These are phyloP conservation scores for Lepeophtheirus nordmannii DNA, from an alignment of 2,888 invertebrate genomes.

Conservation along the genomic window DNA sequence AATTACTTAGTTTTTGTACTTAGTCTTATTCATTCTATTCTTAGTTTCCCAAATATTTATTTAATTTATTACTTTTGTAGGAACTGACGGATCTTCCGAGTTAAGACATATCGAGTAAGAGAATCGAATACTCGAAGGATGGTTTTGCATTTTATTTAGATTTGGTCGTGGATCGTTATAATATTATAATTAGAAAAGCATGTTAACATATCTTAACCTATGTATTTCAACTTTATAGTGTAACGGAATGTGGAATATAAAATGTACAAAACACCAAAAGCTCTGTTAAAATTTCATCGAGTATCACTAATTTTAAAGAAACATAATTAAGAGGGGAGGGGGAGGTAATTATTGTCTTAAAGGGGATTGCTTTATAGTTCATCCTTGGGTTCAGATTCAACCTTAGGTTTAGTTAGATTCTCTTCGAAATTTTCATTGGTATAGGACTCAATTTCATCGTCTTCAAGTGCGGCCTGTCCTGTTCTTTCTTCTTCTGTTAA, in stretches of 20 bases:
- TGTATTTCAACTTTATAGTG: neutral
- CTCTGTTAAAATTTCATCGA: neutral
- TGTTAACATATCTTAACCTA: too few relatives aligned
- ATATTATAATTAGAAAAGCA: too few relatives aligned
- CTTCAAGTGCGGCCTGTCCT: slow-evolving; percentile 9
- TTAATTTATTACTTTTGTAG: neutral
- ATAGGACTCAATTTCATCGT: slow-evolving; percentile 22
- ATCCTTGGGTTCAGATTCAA: neutral
- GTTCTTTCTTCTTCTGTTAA: slow-evolving; percentile 27
- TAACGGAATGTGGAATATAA: neutral
- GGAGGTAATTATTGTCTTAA: neutral
- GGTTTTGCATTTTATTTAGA: too few relatives aligned
- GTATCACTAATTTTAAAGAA: neutral
- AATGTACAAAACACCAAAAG: neutral
- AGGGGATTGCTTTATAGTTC: neutral
- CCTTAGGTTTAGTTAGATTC: neutral
- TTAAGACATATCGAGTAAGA: too few relatives aligned
- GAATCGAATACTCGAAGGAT: too few relatives aligned
- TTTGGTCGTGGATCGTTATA: too few relatives aligned
- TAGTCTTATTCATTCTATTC: neutral
- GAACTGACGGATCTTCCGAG: too few relatives aligned
- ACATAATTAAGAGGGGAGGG: neutral
- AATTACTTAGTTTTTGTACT: neutral
- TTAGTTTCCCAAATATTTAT: neutral
- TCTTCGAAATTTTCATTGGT: slow-evolving; percentile 23